These are phyloP conservation scores for Ctenomys sociabilis DNA, from an alignment of 2,113 vertebrate genomes.

Conservation along the genomic window DNA sequence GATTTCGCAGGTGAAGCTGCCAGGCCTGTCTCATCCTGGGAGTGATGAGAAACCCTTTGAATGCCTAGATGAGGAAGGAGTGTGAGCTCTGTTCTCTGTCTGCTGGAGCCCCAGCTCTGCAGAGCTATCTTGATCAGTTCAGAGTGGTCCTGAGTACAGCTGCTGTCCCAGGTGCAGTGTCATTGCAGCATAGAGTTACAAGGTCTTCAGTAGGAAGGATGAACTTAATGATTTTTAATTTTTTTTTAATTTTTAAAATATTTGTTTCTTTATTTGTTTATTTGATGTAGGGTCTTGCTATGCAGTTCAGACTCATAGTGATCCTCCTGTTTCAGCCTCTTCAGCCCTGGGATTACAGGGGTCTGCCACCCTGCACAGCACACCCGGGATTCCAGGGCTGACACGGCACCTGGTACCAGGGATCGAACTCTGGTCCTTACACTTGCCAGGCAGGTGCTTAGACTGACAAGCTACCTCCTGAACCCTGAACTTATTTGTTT, in stretches of 20 bases:
- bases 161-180: background rate
- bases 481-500: background rate
- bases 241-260: background rate
- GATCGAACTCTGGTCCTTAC: too few species aligned
- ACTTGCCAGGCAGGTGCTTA: too few species aligned
- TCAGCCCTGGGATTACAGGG: too few species aligned
- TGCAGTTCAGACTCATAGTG: too few species aligned
- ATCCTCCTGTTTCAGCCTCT: too few species aligned
- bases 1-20: background rate
- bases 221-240: background rate
- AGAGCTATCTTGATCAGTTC: background rate
- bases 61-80: background rate
- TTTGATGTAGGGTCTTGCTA: too few species aligned
- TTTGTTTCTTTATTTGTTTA: too few species aligned
- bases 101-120: background rate
- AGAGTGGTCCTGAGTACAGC: background rate
- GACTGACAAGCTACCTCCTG: too few species aligned
- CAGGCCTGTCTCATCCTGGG: background rate
- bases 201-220: background rate
- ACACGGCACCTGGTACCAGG: too few species aligned
- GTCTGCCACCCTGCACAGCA: too few species aligned
- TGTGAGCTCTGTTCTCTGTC: background rate
- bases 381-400: too few species aligned
- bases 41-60: background rate
- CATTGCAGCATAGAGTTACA: background rate